Evolutionary conservation across 2,113 vertebrate genomes (phyloP).

Genomic region (Erythrolamprus reginae): DNA sequence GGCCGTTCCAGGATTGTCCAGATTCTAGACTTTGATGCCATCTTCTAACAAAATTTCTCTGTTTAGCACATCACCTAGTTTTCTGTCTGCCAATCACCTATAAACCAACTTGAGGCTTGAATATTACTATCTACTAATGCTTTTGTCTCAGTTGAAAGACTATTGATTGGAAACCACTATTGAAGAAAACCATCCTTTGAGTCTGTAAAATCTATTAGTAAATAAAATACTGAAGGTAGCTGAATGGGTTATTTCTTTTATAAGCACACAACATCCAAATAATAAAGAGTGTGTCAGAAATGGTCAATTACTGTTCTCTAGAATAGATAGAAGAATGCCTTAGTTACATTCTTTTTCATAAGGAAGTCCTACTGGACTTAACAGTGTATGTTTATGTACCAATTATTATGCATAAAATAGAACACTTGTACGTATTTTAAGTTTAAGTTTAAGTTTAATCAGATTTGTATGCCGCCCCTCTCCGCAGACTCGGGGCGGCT

Average conservation of each 20-base stretch:
- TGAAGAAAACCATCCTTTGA: not conserved
- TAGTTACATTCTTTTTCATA: not conserved
- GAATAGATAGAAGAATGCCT: not conserved
- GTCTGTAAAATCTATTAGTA: not conserved
- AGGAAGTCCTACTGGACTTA: not conserved
- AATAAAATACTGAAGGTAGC: not conserved
- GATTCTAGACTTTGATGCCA: not conserved
- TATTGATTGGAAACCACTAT: no score
- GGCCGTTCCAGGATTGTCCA: not conserved
- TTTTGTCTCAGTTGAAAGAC: not conserved
- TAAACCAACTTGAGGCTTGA: not conserved
- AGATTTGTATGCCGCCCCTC: no score
- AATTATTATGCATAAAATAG: not conserved
- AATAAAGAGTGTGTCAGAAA: not conserved
- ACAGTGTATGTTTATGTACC: not conserved
- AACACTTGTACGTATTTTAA: not conserved
- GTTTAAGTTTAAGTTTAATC: no score
- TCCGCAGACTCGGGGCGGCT: no score
- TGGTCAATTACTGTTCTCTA: not conserved
- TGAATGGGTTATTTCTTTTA: not conserved
- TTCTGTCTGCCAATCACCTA: not conserved
- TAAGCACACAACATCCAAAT: not conserved
- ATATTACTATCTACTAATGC: not conserved
- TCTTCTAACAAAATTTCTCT: not conserved
- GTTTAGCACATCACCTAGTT: not conserved